Percentiles rank a stretch among this genome's conserved stretches.
phyloP scores from a whole-genome alignment of 2,797 vertebrate genomes.

The Onychomys torridus region DNA sequence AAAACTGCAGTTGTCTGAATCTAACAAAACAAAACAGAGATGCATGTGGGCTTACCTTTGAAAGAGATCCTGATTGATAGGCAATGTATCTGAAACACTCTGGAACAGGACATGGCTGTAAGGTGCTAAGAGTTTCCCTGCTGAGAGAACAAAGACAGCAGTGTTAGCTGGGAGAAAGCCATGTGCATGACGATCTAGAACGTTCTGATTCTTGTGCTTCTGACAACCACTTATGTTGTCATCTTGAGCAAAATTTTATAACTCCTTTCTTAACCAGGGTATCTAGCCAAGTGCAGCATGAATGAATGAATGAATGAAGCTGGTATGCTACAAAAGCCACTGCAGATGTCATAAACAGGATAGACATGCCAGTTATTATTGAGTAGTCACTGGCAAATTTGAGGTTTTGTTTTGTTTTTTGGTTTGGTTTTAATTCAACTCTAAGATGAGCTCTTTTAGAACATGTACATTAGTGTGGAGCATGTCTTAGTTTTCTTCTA shows the following conservation, averaged over 20 bases:
- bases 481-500: neutral
- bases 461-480: neutral
- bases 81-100: neutral
- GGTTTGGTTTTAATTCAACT: slow-evolving; percentile 1
- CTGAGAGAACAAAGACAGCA: neutral
- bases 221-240: neutral
- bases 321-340: neutral
- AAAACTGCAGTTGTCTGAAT: neutral
- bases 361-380: neutral
- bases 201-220: neutral
- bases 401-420: neutral
- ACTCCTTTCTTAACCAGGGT: neutral
- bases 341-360: neutral
- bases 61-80: neutral
- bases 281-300: neutral
- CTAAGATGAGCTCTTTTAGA: neutral
- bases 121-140: neutral
- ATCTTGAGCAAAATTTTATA: neutral
- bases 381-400: neutral
- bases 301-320: neutral
- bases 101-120: neutral
- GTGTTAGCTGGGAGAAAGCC: neutral
- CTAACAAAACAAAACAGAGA: neutral
- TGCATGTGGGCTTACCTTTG: neutral
- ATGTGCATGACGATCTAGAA: neutral